Conservation (phyloP, 2,797 vertebrate genomes). For the Petrocephalus schoutedeni region DNA sequence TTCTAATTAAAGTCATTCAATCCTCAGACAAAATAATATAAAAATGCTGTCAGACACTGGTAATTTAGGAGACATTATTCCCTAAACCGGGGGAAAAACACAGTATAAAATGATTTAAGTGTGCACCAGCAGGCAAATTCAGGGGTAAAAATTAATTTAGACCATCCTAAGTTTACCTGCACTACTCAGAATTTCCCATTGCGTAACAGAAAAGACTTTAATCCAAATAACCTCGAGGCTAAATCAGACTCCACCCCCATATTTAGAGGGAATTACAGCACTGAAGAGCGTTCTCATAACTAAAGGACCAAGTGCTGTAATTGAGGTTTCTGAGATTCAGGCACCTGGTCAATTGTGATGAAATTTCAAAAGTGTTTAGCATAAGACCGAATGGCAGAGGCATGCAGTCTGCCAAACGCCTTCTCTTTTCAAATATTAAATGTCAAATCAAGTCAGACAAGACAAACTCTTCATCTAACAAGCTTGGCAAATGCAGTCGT, state of each 20-base stretch:
- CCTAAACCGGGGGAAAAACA: background rate
- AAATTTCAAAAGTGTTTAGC: background rate
- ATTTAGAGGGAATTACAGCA: background rate
- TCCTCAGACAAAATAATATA: background rate
- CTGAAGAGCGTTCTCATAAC: background rate
- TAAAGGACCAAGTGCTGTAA: background rate
- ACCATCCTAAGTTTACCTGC: background rate
- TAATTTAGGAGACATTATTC: background rate
- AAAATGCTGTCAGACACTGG: background rate
- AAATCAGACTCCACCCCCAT: background rate
- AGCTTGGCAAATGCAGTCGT: background rate
- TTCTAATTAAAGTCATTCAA: background rate
- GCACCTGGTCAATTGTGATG: background rate
- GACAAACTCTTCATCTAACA: background rate
- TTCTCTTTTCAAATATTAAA: background rate
- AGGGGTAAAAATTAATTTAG: background rate
- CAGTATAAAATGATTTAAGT: background rate
- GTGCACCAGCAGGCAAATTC: background rate
- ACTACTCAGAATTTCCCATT: slow-evolving; percentile 10
- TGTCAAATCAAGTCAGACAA: background rate
- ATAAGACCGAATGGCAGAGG: background rate
- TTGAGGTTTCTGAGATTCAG: background rate
- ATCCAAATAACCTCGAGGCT: background rate
- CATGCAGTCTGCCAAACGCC: background rate
- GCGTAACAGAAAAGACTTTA: slow-evolving; percentile 8